These are phyloP conservation scores for Noturus placidus DNA, from an alignment of 2,113 vertebrate species.

Conservation along the genomic window DNA sequence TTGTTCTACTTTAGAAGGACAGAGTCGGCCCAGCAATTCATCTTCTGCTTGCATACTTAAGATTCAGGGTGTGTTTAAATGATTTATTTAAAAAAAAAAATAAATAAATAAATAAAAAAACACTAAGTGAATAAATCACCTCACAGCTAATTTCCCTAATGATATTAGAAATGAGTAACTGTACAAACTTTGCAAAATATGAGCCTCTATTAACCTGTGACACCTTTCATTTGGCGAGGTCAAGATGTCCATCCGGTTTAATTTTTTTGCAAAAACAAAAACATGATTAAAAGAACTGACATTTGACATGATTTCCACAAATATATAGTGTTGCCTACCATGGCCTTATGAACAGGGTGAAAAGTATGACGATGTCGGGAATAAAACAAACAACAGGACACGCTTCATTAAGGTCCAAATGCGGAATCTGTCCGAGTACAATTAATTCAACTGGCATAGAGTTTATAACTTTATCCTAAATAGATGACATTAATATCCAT, in stretches of 20 bases:
- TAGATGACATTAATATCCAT: constrained; percentile 74
- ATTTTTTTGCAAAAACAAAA: constrained; percentile 70
- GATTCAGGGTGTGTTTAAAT: constrained; percentile 74
- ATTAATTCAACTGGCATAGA: constrained; percentile 55
- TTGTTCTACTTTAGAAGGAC: constrained; percentile 73
- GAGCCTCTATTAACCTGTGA: constrained; percentile 75
- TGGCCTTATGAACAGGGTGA: constrained; percentile 62
- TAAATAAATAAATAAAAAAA: too few species aligned
- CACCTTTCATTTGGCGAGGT: constrained; percentile 69
- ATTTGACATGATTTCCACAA: constrained; percentile 71
- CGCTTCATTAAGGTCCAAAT: constrained; percentile 48
- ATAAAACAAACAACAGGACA: constrained; percentile 57
- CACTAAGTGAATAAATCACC: constrained; percentile 76
- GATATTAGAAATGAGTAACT: constrained; percentile 78
- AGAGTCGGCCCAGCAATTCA: constrained; percentile 65
- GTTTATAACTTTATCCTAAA: constrained; percentile 49
- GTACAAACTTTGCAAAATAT: constrained; percentile 74
- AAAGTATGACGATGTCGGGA: constrained; percentile 48
- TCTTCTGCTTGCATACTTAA: constrained; percentile 69
- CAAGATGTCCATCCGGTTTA: constrained; percentile 73
- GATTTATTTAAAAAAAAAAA: constrained; percentile 77
- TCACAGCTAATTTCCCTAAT: constrained; percentile 77
- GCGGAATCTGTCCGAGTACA: constrained; percentile 23
- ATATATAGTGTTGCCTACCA: constrained; percentile 65
- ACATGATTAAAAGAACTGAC: constrained; percentile 73